phyloP scores from a whole-genome alignment of 2,797 vertebrate species.

The Diglossa cyanea region DNA sequence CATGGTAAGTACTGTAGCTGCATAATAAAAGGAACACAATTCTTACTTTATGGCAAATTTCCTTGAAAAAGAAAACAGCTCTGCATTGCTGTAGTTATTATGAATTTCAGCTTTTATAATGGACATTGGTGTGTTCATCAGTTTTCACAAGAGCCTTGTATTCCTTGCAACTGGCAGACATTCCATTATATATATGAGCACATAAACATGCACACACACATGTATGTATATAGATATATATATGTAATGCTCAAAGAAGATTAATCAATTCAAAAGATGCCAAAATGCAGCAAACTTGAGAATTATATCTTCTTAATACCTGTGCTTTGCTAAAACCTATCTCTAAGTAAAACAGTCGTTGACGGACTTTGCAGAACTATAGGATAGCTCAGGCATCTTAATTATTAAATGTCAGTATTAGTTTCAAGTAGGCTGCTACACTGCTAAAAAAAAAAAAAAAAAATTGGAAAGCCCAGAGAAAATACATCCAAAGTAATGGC shows the following conservation, averaged over 20 bases:
- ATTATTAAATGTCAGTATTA: not conserved
- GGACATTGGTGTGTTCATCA: not conserved
- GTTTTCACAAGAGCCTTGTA: not conserved
- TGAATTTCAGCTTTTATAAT: constrained; percentile 15
- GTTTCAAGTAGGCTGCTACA: not conserved
- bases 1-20: not conserved
- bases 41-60: constrained; percentile 1
- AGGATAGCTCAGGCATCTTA: not conserved
- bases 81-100: not conserved
- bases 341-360: not conserved
- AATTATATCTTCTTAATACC: not conserved
- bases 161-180: not conserved
- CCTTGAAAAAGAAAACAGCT: constrained; percentile 7
- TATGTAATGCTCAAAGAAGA: not conserved
- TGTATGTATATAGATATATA: not conserved
- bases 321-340: not conserved
- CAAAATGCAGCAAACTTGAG: not conserved
- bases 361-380: not conserved
- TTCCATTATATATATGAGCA: not conserved
- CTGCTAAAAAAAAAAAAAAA: not conserved
- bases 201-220: not conserved
- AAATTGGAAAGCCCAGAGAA: not conserved
- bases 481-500: not conserved
- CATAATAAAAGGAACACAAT: constrained; percentile 39
- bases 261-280: not conserved